A percentile compares a stretch with the other conserved stretches of the same genome.
Conservation (phyloP, 1,140 invertebrate genomes). For the Propsilocerus akamusi region DNA sequence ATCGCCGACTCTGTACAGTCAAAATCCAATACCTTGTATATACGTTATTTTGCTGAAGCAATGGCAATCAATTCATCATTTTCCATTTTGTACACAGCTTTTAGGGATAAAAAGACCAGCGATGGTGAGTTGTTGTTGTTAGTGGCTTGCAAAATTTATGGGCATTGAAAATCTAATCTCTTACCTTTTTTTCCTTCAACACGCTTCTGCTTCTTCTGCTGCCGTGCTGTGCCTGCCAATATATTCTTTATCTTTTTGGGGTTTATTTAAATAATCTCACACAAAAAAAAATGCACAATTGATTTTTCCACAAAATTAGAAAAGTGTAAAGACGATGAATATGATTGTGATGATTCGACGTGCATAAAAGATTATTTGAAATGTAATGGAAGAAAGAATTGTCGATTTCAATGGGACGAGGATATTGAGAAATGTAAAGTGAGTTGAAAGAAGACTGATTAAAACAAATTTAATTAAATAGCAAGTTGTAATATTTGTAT, state of each 20-base stretch:
- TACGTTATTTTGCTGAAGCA: slow-evolving; percentile 48
- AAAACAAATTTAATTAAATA: neutral
- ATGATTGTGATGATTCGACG: slow-evolving; percentile 67
- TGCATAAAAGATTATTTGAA: slow-evolving; percentile 52
- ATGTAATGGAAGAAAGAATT: slow-evolving; percentile 60
- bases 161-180: too few relatives aligned
- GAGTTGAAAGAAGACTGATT: slow-evolving; percentile 20
- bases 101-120: slow-evolving; percentile 34
- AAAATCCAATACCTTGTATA: slow-evolving; percentile 38
- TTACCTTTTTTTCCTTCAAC: too few relatives aligned
- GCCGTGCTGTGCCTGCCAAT: neutral
- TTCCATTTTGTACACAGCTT: slow-evolving; percentile 50
- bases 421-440: slow-evolving; percentile 43
- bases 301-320: too few relatives aligned
- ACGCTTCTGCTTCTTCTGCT: too few relatives aligned
- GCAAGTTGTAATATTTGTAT: neutral
- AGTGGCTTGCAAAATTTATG: neutral
- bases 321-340: slow-evolving; percentile 38
- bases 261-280: too few relatives aligned
- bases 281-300: too few relatives aligned
- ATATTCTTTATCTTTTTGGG: too few relatives aligned
- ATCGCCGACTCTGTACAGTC: slow-evolving; percentile 49
- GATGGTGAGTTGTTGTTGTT: slow-evolving; percentile 13
- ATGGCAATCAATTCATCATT: slow-evolving; percentile 46
- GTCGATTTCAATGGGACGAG: slow-evolving; percentile 70